Base-by-base conservation (phyloP, 2,113 vertebrate genomes). In the Zingel zingel region DNA sequence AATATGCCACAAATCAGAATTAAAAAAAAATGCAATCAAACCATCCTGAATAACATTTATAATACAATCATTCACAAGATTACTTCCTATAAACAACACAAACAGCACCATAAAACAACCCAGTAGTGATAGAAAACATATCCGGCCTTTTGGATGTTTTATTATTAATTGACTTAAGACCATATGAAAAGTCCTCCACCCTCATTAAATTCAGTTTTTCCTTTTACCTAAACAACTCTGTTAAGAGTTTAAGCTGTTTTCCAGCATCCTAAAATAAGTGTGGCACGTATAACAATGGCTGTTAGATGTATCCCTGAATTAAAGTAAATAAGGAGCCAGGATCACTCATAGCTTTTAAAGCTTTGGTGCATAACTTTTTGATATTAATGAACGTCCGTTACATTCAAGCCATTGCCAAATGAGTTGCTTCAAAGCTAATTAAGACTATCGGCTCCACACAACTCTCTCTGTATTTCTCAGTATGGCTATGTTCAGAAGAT, bases 231-330 rank as follows among this genome's bases (percentile, higher is more conserved):
- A 77, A 33, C n/a, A 48, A 12, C 33, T 61, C 5, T 57, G 43
- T 25, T 8, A 3, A 5, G 3, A 11, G 47, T 11, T 70, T 65
- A 15, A 43, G 15, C 5, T 30, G 18, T 33, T 62, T 61, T 53
- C 15, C 13, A 66, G 11, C 15, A 62, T 66, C 39, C 16, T 48
- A 21, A 72, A 53, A 45, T 59, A 74, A 81, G 39, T 39, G 45
- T 68, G 43, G 21, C 7, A 25, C 21, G 9, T 56, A 23, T 16
- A 21, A 15, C 11, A 13, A 30, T 13, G 9, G 2, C 39, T 43
- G 10, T 39, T 7, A 74, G 19, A 57, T 27, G 33, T 36, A 25
- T 79, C 51, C 15, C 2, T 3, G 11, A 45, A 30, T 72, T 21
- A 25, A 51, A n/a, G 16, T 25, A 5, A 18, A 13, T 10, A 25